Percentiles rank a stretch among this genome's conserved stretches.
Evolutionary conservation across 92 coral and sea anemone genomes (phyloP).

Genomic region (Zoanthus solanderi): DNA sequence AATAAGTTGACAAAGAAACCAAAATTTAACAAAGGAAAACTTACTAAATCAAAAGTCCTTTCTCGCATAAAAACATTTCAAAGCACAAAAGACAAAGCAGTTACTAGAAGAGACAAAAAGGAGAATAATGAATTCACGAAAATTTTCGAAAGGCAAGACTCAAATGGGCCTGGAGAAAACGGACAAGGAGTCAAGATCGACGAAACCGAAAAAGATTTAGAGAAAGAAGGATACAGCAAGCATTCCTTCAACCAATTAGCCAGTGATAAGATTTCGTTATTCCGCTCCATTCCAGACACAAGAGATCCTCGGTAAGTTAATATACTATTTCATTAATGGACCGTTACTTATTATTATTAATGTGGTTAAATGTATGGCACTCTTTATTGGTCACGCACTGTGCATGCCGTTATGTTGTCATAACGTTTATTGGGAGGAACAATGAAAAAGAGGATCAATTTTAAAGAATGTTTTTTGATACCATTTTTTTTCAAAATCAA

Average conservation of each 20-base stretch:
- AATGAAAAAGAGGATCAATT: too few species aligned
- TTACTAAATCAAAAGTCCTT: neutral
- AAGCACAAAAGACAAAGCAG: neutral
- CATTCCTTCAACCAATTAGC: conserved; percentile 88
- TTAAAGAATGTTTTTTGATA: too few species aligned
- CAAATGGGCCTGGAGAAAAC: conserved; percentile 86
- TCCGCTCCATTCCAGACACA: conserved; percentile 86
- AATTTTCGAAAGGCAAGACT: conserved; percentile 54
- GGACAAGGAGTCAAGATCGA: conserved; percentile 77
- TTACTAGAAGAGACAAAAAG: neutral
- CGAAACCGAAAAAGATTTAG: conserved; percentile 68
- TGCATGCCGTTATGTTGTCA: too few species aligned
- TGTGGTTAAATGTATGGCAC: too few species aligned
- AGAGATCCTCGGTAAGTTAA: conserved; percentile 80
- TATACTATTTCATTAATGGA: too few species aligned
- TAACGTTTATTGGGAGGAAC: too few species aligned
- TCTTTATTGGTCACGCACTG: too few species aligned
- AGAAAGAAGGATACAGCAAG: conserved; percentile 76
- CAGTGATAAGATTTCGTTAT: conserved; percentile 83
- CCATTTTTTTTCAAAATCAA: too few species aligned
- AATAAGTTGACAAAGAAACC: neutral
- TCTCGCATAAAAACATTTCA: neutral
- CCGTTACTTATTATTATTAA: too few species aligned
- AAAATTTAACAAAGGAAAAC: neutral
- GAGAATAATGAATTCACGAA: neutral